Conservation (phyloP, 2,888 invertebrate species). For the Caenorhabditis drosophilae region DNA sequence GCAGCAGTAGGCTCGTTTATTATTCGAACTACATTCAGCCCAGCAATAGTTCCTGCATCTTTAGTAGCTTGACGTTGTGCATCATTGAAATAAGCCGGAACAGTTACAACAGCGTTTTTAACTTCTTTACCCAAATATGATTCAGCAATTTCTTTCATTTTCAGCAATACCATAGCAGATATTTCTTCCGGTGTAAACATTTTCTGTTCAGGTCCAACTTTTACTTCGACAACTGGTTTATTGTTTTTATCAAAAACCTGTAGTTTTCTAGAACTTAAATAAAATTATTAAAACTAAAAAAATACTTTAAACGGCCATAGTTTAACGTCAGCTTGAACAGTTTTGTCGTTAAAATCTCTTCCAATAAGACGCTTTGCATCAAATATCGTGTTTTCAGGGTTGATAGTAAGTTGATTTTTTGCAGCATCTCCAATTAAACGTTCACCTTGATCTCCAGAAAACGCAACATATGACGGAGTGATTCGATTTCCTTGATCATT, state of each 20-base stretch:
- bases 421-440: constrained; percentile 87
- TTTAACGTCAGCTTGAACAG: constrained; percentile 93
- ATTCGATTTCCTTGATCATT: constrained; percentile 69
- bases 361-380: constrained; percentile 98
- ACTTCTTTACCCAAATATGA: constrained; percentile 78
- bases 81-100: constrained; percentile 98
- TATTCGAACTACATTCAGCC: constrained; percentile 74
- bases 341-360: constrained; percentile 87
- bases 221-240: constrained; percentile 90
- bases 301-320: constrained; percentile 88
- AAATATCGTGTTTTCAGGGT: constrained; percentile 98
- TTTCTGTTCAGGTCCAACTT: constrained; percentile 81
- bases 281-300: neutral
- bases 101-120: constrained; percentile 85
- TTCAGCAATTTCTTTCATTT: constrained; percentile 69
- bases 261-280: neutral
- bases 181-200: constrained; percentile 97
- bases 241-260: constrained; percentile 83
- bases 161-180: constrained; percentile 86
- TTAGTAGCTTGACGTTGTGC: constrained; percentile 85
- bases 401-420: constrained; percentile 97
- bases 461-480: constrained; percentile 68
- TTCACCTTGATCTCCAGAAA: constrained; percentile 65
- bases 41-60: constrained; percentile 93
- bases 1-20: constrained; percentile 83